Base-by-base conservation (phyloP, 1,140 invertebrate genomes). In the Pinna nobilis region DNA sequence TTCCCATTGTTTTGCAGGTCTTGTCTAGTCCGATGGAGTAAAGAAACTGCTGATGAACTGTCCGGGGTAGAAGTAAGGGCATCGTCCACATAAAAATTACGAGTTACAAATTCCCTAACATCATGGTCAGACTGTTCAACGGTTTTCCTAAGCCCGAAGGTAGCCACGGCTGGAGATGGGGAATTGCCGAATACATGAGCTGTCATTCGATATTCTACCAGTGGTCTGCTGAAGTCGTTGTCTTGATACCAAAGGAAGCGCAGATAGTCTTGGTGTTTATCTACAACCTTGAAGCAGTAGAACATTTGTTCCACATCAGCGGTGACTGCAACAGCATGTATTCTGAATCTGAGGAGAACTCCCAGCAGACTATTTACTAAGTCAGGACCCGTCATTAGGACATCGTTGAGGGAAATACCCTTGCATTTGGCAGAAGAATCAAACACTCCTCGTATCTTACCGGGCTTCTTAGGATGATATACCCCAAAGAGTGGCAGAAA, bases 361-460 rank as follows among this genome's bases (percentile, higher is more conserved):
- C 66, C 66, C 13, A 72, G 9, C 15, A 51, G 49, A 23, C 23
- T 49, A 53, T 51, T 82, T 76, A 90, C 88, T 0, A 91, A 50
- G 60, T 84, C 82, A 13, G 90, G 87, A 0, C 83, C 83, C 9
- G 61, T 9, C n/a, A 78, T 30, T 33, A 84, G 44, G 1, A 66
- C 41, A 28, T 66, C 33, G 61, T 84, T 86, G 0, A 86, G 63
- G 4, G 83, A 84, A n/a, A 66, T 20, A 15, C 63, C 44, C 25
- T 60, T n/a, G 28, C 55, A 60, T 4, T 33, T n/a, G 7, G 63
- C 71, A 6, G 63, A 74, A 0, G 71, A 74, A 25, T 74, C 64
- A 28, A 74, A 74, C 3, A 72, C 71, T 1, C 23, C 61, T 55
- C 74, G 55, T 18, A 71, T 9, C 18, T 72, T n/a, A 66, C 55